phyloP scores from a whole-genome alignment of 2,888 invertebrate species.

The Morpho helenor region DNA sequence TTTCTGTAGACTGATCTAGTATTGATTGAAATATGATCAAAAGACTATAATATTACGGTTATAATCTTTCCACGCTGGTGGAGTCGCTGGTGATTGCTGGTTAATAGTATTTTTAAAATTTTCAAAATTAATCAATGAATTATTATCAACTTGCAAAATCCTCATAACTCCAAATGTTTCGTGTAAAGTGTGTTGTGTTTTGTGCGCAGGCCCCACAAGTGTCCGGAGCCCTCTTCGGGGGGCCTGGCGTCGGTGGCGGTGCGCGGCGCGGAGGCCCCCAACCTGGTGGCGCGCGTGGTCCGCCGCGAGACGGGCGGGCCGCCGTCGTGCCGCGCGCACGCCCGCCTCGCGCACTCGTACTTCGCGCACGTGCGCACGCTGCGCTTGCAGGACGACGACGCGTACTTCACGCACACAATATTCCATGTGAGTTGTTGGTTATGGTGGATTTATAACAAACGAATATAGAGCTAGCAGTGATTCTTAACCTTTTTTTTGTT shows the following conservation, averaged over 20 bases:
- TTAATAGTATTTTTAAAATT: no score
- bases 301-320: slow-evolving; percentile 78
- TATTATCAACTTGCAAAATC: no score
- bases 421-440: slow-evolving; percentile 72
- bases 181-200: neutral
- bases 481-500: no score
- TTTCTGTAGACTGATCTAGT: no score
- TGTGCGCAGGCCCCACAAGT: slow-evolving; percentile 90
- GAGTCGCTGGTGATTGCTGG: no score
- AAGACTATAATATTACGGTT: no score
- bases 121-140: no score
- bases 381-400: slow-evolving; percentile 77
- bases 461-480: no score
- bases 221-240: slow-evolving; percentile 84
- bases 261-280: slow-evolving; percentile 83
- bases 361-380: slow-evolving; percentile 66
- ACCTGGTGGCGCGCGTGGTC: slow-evolving; percentile 94
- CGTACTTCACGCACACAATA: slow-evolving; percentile 84
- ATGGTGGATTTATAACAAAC: neutral
- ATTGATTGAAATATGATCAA: no score
- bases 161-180: no score
- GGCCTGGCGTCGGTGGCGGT: slow-evolving; percentile 56
- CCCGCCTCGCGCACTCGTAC: slow-evolving; percentile 63
- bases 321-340: slow-evolving; percentile 47
- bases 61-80: no score